Percentiles rank a stretch among this genome's conserved stretches.
Evolutionary conservation across 1,140 invertebrate species (phyloP).

Genomic region (Stegodyphus mimosarum): DNA sequence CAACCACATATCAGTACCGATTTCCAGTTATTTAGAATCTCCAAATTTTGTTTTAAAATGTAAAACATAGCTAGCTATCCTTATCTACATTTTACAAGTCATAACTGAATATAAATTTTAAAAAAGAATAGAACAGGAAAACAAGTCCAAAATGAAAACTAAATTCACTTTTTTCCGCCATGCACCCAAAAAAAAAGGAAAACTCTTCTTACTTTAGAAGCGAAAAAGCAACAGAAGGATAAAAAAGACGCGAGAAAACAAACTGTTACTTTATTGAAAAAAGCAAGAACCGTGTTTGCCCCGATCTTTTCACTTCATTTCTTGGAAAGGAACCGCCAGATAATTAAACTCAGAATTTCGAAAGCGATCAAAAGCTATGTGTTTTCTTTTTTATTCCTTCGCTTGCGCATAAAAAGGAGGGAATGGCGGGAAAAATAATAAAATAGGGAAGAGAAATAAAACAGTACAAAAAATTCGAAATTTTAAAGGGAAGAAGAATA

Average conservation of each 20-base stretch:
- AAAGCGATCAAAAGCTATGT: constrained; percentile 21
- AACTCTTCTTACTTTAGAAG: too few species aligned
- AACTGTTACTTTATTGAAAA: neutral
- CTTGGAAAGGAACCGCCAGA: neutral
- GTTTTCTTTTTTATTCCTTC: neutral
- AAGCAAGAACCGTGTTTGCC: constrained; percentile 7
- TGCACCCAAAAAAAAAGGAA: too few species aligned
- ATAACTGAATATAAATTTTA: too few species aligned
- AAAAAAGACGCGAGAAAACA: constrained; percentile 9
- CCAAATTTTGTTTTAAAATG: too few species aligned
- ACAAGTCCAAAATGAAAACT: too few species aligned
- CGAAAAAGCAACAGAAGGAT: neutral
- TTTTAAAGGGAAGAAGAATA: neutral
- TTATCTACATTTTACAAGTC: too few species aligned
- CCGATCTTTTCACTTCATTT: constrained; percentile 37
- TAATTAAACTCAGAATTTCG: constrained; percentile 37
- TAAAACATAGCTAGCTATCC: too few species aligned
- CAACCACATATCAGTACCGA: too few species aligned
- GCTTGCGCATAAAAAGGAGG: neutral
- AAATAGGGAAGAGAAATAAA: neutral
- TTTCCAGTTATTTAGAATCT: too few species aligned
- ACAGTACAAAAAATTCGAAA: constrained; percentile 9
- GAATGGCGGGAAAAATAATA: neutral
- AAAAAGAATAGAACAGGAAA: too few species aligned
- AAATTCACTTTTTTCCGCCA: too few species aligned